Conservation (phyloP, 1,140 invertebrate genomes). For the Drosophila nigrodunni region DNA sequence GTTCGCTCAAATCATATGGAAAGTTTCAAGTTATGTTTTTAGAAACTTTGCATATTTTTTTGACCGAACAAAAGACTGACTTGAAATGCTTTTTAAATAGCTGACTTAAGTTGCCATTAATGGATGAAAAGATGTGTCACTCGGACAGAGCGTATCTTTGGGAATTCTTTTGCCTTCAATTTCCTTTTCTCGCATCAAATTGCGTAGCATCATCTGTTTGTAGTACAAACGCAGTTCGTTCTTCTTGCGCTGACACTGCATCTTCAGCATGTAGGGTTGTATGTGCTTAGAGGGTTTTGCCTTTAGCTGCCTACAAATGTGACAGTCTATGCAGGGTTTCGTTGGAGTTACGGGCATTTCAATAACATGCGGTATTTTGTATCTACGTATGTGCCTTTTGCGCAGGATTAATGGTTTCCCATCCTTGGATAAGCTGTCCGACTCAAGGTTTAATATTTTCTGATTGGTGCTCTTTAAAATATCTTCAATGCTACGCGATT, state of each 20-base stretch:
- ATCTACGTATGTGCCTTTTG: too few relatives aligned
- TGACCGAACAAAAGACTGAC: conserved; percentile 2
- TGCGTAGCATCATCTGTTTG: conserved; percentile 13
- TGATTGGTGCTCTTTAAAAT: background rate
- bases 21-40: background rate
- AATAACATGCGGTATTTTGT: too few relatives aligned
- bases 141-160: too few relatives aligned
- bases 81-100: background rate
- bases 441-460: background rate
- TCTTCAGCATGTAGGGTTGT: conserved; percentile 41
- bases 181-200: background rate
- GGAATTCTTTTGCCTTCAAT: background rate
- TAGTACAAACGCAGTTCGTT: conserved; percentile 45
- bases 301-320: conserved; percentile 18
- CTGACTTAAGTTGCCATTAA: background rate
- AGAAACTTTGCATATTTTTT: background rate
- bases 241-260: conserved; percentile 36
- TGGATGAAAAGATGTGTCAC: too few relatives aligned
- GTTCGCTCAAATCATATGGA: conserved; percentile 12
- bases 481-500: background rate
- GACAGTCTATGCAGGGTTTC: background rate
- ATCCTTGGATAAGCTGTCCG: background rate
- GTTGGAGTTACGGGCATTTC: too few relatives aligned
- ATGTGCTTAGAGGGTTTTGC: background rate
- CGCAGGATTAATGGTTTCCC: too few relatives aligned